phyloP scores from a whole-genome alignment of 2,797 vertebrate species.

The Girardinus metallicus region DNA sequence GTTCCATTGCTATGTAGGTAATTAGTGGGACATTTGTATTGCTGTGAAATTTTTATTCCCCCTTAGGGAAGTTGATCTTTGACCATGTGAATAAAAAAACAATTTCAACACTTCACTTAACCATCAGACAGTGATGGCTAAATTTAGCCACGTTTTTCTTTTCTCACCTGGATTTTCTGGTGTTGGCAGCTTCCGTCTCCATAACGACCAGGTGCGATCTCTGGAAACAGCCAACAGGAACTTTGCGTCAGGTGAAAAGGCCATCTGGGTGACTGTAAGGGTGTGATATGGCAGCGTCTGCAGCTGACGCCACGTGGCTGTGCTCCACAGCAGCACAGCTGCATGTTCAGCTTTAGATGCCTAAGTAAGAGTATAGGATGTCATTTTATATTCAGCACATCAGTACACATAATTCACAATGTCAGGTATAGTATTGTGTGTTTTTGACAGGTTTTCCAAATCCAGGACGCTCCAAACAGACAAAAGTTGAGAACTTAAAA shows the following conservation, averaged over 20 bases:
- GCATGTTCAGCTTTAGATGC: slow-evolving; percentile 95
- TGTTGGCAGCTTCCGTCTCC: slow-evolving; percentile 79
- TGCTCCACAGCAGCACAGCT: slow-evolving; percentile 92
- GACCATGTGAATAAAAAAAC: neutral
- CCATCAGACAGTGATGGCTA: neutral
- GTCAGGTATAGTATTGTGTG: neutral
- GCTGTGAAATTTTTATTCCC: neutral
- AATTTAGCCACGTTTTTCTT: neutral
- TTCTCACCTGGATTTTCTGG: slow-evolving; percentile 81
- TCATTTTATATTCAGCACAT: neutral
- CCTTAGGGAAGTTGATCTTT: neutral
- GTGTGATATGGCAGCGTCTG: slow-evolving; percentile 90
- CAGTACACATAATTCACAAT: neutral
- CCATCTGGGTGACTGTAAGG: slow-evolving; percentile 96
- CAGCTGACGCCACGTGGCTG: slow-evolving; percentile 89
- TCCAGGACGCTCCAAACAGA: neutral
- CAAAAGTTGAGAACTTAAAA: neutral
- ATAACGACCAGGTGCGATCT: slow-evolving; percentile 96
- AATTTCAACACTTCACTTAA: neutral
- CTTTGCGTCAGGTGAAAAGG: slow-evolving; percentile 89
- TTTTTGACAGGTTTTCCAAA: neutral
- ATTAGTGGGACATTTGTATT: neutral
- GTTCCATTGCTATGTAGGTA: neutral
- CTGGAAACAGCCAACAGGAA: slow-evolving; percentile 93
- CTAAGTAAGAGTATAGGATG: slow-evolving; percentile 68